These are phyloP conservation scores for Clinocottus analis DNA, from an alignment of 2,113 vertebrate species.

Conservation along the genomic window DNA sequence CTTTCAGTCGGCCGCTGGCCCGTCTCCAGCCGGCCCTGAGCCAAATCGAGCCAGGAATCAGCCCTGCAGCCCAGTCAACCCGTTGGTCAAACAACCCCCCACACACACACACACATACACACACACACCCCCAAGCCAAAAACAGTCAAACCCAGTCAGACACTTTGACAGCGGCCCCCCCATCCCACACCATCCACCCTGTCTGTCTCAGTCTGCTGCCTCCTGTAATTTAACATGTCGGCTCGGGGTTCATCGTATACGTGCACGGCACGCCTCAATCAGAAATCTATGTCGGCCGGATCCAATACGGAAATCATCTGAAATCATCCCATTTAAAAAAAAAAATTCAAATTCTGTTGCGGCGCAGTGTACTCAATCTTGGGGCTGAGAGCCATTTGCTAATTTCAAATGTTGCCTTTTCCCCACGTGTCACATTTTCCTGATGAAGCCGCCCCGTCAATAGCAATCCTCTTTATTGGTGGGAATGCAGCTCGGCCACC, in stretches of 20 bases:
- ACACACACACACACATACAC: too few species aligned
- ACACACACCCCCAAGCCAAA: conserved; percentile 49
- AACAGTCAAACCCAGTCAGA: conserved; percentile 71
- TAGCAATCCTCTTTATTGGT: conserved; percentile 50
- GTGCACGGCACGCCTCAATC: conserved; percentile 46
- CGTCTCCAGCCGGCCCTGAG: conserved; percentile 62
- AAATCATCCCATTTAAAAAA: conserved; percentile 17
- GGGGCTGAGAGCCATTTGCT: conserved; percentile 26
- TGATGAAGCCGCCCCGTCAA: conserved; percentile 35
- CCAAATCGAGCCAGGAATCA: conserved; percentile 71
- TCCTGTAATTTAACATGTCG: conserved; percentile 79
- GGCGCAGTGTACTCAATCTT: not conserved
- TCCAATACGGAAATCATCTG: not conserved
- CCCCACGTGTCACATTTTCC: conserved; percentile 35
- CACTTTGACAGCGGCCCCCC: conserved; percentile 77
- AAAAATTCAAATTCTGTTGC: not conserved
- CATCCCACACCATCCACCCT: too few species aligned
- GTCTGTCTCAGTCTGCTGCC: conserved; percentile 80
- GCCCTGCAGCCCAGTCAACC: conserved; percentile 68
- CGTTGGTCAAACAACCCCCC: conserved; percentile 66
- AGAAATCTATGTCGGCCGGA: conserved; percentile 21
- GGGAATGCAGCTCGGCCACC: conserved; percentile 42
- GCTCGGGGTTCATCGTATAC: conserved; percentile 62
- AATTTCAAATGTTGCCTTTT: conserved; percentile 20
- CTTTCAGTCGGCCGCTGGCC: conserved; percentile 59